These are phyloP conservation scores for Babylonia areolata DNA, from an alignment of 1,140 invertebrate genomes.

Conservation along the genomic window DNA sequence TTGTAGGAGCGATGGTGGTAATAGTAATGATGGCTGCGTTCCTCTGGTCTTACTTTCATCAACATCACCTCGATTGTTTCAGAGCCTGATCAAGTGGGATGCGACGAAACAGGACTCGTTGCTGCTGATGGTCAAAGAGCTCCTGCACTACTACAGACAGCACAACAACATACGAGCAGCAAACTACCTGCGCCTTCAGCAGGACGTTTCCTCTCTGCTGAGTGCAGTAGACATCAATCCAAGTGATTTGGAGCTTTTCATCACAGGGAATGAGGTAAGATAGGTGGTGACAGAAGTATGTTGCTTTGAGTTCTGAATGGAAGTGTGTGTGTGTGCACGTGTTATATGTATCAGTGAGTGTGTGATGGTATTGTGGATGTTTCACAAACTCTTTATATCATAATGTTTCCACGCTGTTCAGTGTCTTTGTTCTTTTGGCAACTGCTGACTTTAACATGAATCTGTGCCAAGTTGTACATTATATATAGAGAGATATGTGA, in stretches of 20 bases:
- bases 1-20: background rate
- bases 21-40: background rate
- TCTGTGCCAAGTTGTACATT: too few relatives aligned
- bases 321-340: too few relatives aligned
- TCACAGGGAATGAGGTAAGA: conserved; percentile 48
- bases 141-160: conserved; percentile 21
- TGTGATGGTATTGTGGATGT: too few relatives aligned
- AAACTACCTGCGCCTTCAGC: background rate
- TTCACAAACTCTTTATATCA: too few relatives aligned
- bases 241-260: conserved; percentile 30
- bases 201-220: conserved; percentile 6
- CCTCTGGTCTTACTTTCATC: background rate
- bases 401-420: too few relatives aligned
- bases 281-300: too few relatives aligned
- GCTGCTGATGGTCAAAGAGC: conserved; percentile 28
- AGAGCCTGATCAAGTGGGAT: conserved; percentile 27
- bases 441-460: too few relatives aligned
- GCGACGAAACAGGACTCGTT: conserved; percentile 23
- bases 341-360: too few relatives aligned
- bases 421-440: too few relatives aligned
- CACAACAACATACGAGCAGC: background rate
- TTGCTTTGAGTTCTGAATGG: too few relatives aligned
- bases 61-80: background rate
- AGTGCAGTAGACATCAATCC: background rate
- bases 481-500: too few relatives aligned